Evolutionary conservation across 2,888 invertebrate genomes (phyloP).

Genomic region (Ormyrus thymus): DNA sequence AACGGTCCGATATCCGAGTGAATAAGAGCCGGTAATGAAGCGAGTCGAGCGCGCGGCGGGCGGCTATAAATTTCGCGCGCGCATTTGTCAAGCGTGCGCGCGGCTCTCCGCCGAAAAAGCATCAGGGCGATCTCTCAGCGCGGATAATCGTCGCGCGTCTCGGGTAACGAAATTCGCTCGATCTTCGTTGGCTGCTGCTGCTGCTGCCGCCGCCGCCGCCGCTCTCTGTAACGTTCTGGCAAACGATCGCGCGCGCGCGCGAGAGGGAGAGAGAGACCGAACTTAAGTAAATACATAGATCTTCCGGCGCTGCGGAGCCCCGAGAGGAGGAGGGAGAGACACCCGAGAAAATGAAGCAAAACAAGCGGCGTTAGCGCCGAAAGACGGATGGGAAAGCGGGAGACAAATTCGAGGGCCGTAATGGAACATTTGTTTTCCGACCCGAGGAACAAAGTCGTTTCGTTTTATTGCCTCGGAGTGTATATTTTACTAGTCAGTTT

Average conservation of each 20-base stretch:
- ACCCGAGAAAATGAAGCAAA: constrained; percentile 31
- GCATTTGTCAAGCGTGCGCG: too few species aligned
- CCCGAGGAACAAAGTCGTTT: constrained; percentile 30
- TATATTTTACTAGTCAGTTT: too few species aligned
- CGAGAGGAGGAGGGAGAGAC: constrained; percentile 1
- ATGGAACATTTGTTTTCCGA: constrained; percentile 42
- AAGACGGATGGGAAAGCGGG: constrained; percentile 49
- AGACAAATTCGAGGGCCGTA: constrained; percentile 49
- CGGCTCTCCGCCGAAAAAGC: background rate
- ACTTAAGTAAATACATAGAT: constrained; percentile 48
- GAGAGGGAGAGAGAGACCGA: background rate
- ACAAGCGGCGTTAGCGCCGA: constrained; percentile 20
- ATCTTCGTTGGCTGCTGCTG: constrained; percentile 32
- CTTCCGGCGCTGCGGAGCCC: constrained; percentile 7
- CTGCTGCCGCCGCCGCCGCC: background rate
- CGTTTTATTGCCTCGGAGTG: background rate
- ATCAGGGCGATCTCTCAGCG: constrained; percentile 16
- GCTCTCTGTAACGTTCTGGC: constrained; percentile 20
- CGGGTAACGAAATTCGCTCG: constrained; percentile 41
- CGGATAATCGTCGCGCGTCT: constrained; percentile 17
- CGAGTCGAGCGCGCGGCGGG: too few species aligned
- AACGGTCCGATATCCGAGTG: too few species aligned
- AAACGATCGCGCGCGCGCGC: constrained; percentile 31
- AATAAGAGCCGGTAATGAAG: too few species aligned
- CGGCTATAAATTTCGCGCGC: too few species aligned